Conservation (phyloP, 2,888 invertebrate genomes). For the Dugesia japonica region DNA sequence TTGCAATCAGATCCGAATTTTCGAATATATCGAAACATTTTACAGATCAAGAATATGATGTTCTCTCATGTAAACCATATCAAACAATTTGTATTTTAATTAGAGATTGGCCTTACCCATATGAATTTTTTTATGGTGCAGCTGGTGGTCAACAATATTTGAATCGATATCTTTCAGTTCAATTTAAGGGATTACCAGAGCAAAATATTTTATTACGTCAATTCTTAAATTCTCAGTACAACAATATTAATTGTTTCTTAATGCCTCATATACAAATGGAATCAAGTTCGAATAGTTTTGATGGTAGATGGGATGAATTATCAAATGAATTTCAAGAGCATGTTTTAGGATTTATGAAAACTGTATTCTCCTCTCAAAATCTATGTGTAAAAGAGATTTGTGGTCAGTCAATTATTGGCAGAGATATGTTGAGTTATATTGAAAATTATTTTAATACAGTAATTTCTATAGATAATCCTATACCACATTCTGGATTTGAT, state of each 20-base stretch:
- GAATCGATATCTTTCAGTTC: not conserved
- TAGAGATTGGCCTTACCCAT: not conserved
- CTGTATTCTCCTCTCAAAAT: not conserved
- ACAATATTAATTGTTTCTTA: not conserved
- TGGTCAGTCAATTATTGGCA: not conserved
- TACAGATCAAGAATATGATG: not conserved
- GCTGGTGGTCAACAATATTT: not conserved
- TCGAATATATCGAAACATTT: not conserved
- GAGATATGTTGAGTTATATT: not conserved
- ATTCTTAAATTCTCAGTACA: not conserved
- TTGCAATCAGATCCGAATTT: not conserved
- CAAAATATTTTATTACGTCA: not conserved
- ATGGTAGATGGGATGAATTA: not conserved
- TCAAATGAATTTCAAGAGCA: not conserved
- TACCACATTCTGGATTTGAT: not conserved
- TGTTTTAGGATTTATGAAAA: constrained; percentile 9
- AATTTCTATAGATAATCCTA: not conserved
- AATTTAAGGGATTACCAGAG: not conserved
- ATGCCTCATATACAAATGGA: not conserved
- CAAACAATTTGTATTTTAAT: not conserved
- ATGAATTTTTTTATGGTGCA: constrained; percentile 6
- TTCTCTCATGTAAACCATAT: not conserved
- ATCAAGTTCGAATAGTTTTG: not conserved
- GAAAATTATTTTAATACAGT: not conserved
- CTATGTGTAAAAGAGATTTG: not conserved